These are phyloP conservation scores for Gymnoscopelus braueri DNA, from an alignment of 2,797 vertebrate species.

Conservation along the genomic window DNA sequence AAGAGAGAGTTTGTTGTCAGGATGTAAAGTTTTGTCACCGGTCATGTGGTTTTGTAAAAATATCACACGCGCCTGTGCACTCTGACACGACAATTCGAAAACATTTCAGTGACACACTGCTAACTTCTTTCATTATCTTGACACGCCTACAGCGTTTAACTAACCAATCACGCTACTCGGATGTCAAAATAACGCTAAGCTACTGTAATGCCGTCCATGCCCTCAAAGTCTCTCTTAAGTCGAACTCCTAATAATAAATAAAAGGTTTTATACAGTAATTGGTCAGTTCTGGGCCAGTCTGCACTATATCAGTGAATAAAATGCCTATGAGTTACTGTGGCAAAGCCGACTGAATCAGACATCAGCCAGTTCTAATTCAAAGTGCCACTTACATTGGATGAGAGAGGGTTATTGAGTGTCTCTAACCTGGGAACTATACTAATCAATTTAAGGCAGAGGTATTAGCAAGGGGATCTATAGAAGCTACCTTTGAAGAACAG, in stretches of 20 bases:
- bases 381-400: conserved; percentile 58
- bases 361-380: conserved; percentile 70
- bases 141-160: conserved; percentile 42
- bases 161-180: conserved; percentile 34
- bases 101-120: too few relatives aligned
- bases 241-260: conserved; percentile 66
- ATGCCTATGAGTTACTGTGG: conserved; percentile 53
- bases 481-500: conserved; percentile 38
- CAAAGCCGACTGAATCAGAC: conserved; percentile 60
- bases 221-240: conserved; percentile 62
- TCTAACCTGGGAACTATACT: conserved; percentile 53
- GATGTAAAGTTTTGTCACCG: conserved; percentile 65
- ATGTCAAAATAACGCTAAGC: conserved; percentile 47
- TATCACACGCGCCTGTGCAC: conserved; percentile 56
- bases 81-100: conserved; percentile 48
- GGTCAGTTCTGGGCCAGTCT: conserved; percentile 62
- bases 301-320: conserved; percentile 48
- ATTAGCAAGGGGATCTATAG: conserved; percentile 45
- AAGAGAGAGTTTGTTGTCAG: conserved; percentile 50
- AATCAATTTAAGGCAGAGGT: conserved; percentile 65
- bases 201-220: conserved; percentile 33
- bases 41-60: conserved; percentile 57
- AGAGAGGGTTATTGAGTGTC: conserved; percentile 65
- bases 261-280: conserved; percentile 72
- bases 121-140: too few relatives aligned